phyloP scores from a whole-genome alignment of 2,113 vertebrate species.

The Baryphthengus martii region DNA sequence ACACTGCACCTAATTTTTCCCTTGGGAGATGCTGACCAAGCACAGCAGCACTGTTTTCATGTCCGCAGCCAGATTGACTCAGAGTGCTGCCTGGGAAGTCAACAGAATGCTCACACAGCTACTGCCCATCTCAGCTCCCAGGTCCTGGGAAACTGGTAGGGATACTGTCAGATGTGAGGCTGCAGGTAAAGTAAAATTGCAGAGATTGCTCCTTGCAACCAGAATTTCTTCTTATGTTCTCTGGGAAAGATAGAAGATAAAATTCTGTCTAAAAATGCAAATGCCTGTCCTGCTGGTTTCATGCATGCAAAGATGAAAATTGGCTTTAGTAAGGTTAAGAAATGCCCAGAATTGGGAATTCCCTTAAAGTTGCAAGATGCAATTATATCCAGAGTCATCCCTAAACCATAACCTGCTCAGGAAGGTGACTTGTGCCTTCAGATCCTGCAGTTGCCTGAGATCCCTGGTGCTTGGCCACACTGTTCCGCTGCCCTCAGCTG shows the following conservation, averaged over 20 bases:
- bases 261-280: not conserved
- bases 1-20: not conserved
- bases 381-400: not conserved
- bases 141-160: not conserved
- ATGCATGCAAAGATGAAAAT: not conserved
- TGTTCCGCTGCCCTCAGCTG: fast-evolving
- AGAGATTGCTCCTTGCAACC: not conserved
- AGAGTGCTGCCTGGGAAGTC: not conserved
- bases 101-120: fast-evolving
- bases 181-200: not conserved
- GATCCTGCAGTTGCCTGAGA: not conserved
- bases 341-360: not conserved
- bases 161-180: not conserved
- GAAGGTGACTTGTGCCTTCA: not conserved
- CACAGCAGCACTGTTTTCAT: not conserved
- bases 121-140: not conserved
- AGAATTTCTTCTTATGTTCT: not conserved
- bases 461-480: not conserved
- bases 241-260: not conserved
- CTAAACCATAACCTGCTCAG: not conserved
- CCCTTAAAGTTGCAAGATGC: not conserved
- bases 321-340: not conserved
- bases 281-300: not conserved
- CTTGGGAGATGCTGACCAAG: not conserved
- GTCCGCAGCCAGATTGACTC: not conserved